Conservation (phyloP, 2,113 vertebrate genomes). For the Muscicapa adusta region DNA sequence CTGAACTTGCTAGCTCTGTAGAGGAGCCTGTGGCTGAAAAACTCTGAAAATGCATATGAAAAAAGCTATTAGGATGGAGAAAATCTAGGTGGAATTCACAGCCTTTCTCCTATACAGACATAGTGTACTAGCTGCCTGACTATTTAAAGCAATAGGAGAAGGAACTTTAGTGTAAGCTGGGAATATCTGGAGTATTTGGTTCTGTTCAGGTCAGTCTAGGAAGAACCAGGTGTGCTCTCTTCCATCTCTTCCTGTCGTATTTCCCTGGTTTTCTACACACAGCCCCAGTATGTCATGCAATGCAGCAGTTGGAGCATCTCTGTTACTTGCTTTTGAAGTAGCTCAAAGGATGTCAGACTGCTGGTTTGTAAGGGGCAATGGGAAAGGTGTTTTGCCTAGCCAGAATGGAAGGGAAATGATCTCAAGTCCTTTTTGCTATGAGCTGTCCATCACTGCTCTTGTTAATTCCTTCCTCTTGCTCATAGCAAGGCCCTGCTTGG, state of each 20-base stretch:
- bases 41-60: not conserved
- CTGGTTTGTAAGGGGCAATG: not conserved
- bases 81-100: not conserved
- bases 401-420: slow-evolving; percentile 27
- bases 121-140: not conserved
- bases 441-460: not conserved
- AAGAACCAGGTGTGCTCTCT: not conserved
- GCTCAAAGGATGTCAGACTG: not conserved
- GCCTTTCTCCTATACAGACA: not conserved
- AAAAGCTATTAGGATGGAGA: not conserved
- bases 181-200: not conserved
- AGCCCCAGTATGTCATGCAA: not conserved
- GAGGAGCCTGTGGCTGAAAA: not conserved
- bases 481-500: not conserved
- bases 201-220: not conserved
- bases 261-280: not conserved
- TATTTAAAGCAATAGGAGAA: not conserved
- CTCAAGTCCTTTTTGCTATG: not conserved
- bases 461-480: not conserved
- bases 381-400: not conserved
- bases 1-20: not conserved
- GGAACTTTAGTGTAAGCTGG: not conserved
- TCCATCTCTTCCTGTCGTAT: not conserved
- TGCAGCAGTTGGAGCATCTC: not conserved
- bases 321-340: not conserved